phyloP scores from a whole-genome alignment of 2,113 vertebrate genomes.

The Polypterus bichir region DNA sequence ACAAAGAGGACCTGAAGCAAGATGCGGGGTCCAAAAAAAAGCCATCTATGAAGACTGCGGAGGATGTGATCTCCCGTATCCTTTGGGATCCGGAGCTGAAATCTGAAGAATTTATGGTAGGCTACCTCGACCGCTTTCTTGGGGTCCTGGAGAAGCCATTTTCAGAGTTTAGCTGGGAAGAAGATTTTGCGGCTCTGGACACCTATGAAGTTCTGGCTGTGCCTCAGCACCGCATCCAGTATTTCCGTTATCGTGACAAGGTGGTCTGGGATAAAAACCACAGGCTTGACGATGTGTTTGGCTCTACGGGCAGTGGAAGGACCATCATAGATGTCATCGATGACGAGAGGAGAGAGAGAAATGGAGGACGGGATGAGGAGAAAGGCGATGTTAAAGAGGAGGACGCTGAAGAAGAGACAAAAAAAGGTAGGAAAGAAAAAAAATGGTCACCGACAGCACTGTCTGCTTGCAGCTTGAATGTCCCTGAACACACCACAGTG shows the following conservation, averaged over 20 bases:
- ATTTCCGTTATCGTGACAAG: slow-evolving; percentile 58
- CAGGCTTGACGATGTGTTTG: slow-evolving; percentile 65
- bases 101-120: slow-evolving; percentile 54
- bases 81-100: slow-evolving; percentile 59
- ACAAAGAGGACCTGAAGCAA: not conserved
- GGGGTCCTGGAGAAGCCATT: slow-evolving; percentile 70
- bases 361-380: not conserved
- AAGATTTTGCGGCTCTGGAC: slow-evolving; percentile 55
- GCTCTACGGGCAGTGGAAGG: slow-evolving; percentile 60
- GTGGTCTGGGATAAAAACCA: slow-evolving; percentile 65
- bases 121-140: slow-evolving; percentile 69
- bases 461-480: no score
- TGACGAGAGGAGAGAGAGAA: not conserved
- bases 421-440: not conserved
- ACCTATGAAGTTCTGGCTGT: slow-evolving; percentile 55
- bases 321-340: slow-evolving; percentile 55
- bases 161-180: slow-evolving; percentile 65
- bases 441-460: not conserved
- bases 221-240: slow-evolving; percentile 70
- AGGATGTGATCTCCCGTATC: slow-evolving; percentile 66
- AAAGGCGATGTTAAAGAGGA: slow-evolving; percentile 28
- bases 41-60: slow-evolving; percentile 65
- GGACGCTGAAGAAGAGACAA: not conserved
- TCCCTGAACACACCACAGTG: no score
- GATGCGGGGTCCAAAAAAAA: slow-evolving; percentile 22